Evolutionary conservation across 2,888 invertebrate species (phyloP).

Genomic region (Drosophila acutilabella): DNA sequence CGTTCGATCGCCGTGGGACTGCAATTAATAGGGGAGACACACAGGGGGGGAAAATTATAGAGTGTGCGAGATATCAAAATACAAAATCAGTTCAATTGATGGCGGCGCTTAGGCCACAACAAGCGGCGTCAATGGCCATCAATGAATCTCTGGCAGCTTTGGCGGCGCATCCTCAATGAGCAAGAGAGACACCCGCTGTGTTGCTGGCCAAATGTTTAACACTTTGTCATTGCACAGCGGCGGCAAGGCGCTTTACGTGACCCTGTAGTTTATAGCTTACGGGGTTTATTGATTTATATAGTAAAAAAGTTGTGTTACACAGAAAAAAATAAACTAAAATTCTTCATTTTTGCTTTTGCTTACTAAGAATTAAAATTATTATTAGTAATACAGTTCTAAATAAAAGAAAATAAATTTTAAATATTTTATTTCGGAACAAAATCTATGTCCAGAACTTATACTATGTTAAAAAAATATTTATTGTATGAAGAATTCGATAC

Average conservation of each 20-base stretch:
- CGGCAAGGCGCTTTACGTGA: neutral
- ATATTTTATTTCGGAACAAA: no score
- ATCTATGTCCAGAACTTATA: no score
- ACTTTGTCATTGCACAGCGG: slow-evolving; percentile 50
- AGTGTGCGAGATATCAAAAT: slow-evolving; percentile 1
- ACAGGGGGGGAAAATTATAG: neutral
- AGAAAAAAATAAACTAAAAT: no score
- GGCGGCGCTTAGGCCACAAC: slow-evolving; percentile 71
- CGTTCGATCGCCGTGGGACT: slow-evolving; percentile 85
- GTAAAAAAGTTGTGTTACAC: no score
- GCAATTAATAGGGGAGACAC: slow-evolving; percentile 31
- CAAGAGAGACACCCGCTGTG: slow-evolving; percentile 54
- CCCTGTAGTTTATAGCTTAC: neutral
- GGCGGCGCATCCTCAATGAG: slow-evolving; percentile 17
- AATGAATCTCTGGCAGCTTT: slow-evolving; percentile 36
- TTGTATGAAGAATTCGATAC: no score
- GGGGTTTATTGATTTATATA: neutral
- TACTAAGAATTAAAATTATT: no score
- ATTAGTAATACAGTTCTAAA: no score
- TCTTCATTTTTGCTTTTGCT: no score
- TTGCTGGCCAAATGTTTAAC: slow-evolving; percentile 42
- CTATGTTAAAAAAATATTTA: no score
- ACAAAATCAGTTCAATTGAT: slow-evolving; percentile 49
- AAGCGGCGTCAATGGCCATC: slow-evolving; percentile 49
- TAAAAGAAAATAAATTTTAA: no score